Evolutionary conservation across 2,113 vertebrate species (phyloP), one percentile per base, ranked within the genome.

Genomic region (Amphiprion percula): DNA sequence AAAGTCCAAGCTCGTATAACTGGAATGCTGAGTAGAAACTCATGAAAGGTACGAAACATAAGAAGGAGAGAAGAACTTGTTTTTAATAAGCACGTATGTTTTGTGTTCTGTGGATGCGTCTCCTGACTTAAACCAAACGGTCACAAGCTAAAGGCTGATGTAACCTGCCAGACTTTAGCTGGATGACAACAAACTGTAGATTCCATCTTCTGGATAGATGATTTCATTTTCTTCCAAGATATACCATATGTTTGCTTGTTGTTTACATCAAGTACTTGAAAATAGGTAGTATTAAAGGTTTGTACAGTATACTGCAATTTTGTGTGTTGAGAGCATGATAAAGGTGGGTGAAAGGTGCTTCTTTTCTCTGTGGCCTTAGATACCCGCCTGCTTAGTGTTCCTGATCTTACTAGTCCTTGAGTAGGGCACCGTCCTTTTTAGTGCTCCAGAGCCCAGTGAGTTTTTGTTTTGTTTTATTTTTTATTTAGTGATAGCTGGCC

Each of bases 251-350:
- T 89, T 86, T 66, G 77, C 84, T 87, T 77, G 81, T 85, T 52
- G 90, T 93, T 93, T 90, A 92, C 89, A 89, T 87, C 68, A 74
- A 88, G 88, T 93, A 92, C 92, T 93, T 93, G 92, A 93, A 93
- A 79, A 83, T 70, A 75, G 62, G 64, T 88, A 60, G 81, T 74
- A 56, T 63, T 85, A 68, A 75, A 52, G 74, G 82, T 80, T 79
- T 86, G 80, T 86, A 90, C 75, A 82, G 83, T 70, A 30, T 73
- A 65, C 69, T 82, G 79, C 69, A 77, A 21, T 58, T 68, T 68
- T 80, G 82, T 75, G 77, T 69, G 69, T 26, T 85, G 68, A 88
- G 65, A 74, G 89, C 85, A 74, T 88, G 68, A 56, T 63, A 68
- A 80, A 79, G 67, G 76, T 59, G 77, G 70, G 79, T 72, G 77